These are phyloP conservation scores for Drosophila gaucha DNA, from an alignment of 2,888 invertebrate species.

Conservation along the genomic window DNA sequence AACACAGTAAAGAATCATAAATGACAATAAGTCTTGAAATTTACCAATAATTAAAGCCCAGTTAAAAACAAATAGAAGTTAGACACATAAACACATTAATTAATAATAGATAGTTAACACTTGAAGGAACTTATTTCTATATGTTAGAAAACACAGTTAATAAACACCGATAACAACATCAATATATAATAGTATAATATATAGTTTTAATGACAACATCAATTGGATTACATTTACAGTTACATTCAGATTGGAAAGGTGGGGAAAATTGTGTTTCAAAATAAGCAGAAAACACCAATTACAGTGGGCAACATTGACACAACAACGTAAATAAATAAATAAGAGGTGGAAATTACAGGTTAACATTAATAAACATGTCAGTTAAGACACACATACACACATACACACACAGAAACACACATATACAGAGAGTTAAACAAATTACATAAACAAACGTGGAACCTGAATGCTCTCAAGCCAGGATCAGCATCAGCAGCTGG, in stretches of 20 bases:
- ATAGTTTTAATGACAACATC: constrained; percentile 36
- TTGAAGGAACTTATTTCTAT: constrained; percentile 1
- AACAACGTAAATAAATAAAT: constrained; percentile 45
- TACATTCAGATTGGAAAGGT: constrained; percentile 24
- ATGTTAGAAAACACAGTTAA: not conserved
- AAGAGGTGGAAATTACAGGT: constrained; percentile 37
- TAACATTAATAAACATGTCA: constrained; percentile 46
- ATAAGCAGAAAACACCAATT: constrained; percentile 67
- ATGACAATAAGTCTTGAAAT: not conserved
- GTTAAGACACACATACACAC: constrained; percentile 4
- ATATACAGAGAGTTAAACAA: constrained; percentile 53
- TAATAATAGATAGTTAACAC: constrained; percentile 8
- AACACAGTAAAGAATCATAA: too few relatives aligned
- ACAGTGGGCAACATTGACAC: constrained; percentile 64
- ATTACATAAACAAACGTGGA: constrained; percentile 75
- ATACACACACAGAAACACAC: not conserved
- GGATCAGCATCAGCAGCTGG: constrained; percentile 20
- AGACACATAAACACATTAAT: constrained; percentile 15
- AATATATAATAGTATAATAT: constrained; percentile 13
- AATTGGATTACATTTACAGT: constrained; percentile 26
- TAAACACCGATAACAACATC: constrained; percentile 44
- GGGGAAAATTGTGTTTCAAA: constrained; percentile 16
- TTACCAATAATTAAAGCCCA: not conserved
- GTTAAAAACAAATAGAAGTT: constrained; percentile 13
- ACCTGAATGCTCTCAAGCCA: constrained; percentile 51